Base-by-base conservation (phyloP, 1,140 invertebrate genomes). In the Drosophila ambigua region DNA sequence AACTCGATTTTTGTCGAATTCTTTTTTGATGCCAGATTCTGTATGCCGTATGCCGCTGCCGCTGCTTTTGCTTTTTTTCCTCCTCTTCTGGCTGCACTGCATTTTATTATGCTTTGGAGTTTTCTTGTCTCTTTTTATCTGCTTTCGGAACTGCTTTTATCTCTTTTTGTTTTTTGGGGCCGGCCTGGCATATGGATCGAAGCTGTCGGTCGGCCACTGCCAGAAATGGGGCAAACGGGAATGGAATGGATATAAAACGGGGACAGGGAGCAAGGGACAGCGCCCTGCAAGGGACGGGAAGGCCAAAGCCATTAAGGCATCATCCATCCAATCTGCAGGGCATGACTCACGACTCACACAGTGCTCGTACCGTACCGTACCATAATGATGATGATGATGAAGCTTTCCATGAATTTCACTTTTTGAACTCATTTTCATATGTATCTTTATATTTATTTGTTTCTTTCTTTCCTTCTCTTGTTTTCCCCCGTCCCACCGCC, bases 1-100 rank as follows among this genome's bases (percentile, higher is more conserved):
- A 85, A 85, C 82, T 87, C 82, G 87, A 82, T 85, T 85, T 39
- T 85, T 85, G 82, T 85, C 74, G 26, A 88, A 82, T 85, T 85
- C 74, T 85, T 82, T 80, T 81, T 79, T 72, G 54, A 52, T 60
- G 65, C 71, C 68, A 54, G 64, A 78, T 83, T 83, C 72, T 85
- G 64, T 46, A 72, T 31, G 59, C 73, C 41, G 60, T 68, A 20
- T 35, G 60, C 66, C 55, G 63, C 72, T 81, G 72, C 72, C 41
- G 57, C 68, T 35, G 61, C 72, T 53, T 41, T 48, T 69, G 20
- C 31, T 55, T 35, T 77, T 49, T 49, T 79, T 60, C 39, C 39
- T 72, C 60, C 43, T 54, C 43, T 13, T 57, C 16, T 43, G 39
- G 44, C 41, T 43, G 20, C 35, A 48, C 43, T 44, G 46, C 58